Conservation (phyloP, 2,888 invertebrate species). For the Limenitis camilla region DNA sequence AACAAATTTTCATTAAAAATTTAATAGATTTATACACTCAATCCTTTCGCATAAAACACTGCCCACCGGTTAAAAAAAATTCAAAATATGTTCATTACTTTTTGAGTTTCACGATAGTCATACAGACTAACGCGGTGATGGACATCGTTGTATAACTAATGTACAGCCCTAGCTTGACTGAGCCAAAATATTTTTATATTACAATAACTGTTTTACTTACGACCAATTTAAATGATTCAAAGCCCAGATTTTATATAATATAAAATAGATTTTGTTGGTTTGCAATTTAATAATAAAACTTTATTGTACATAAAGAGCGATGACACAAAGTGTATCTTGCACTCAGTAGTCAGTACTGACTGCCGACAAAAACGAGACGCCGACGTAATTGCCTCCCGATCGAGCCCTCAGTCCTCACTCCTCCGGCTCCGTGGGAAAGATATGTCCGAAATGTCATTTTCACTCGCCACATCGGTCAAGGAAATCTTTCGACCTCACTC, state of each 20-base stretch:
- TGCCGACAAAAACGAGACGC: slow-evolving; percentile 49
- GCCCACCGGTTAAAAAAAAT: too few relatives aligned
- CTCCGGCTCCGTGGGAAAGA: slow-evolving; percentile 54
- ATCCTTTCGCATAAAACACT: too few relatives aligned
- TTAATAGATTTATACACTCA: too few relatives aligned
- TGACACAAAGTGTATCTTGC: slow-evolving; percentile 35
- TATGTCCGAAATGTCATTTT: slow-evolving; percentile 67
- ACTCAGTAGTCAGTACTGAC: slow-evolving; percentile 21
- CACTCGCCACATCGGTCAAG: slow-evolving; percentile 37
- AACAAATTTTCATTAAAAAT: too few relatives aligned
- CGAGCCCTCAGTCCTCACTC: slow-evolving; percentile 21
- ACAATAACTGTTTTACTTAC: too few relatives aligned
- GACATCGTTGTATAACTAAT: too few relatives aligned
- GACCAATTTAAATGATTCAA: background rate
- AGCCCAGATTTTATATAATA: background rate
- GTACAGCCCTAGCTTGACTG: too few relatives aligned
- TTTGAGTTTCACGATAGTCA: too few relatives aligned
- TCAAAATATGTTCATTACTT: too few relatives aligned
- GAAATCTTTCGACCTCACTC: slow-evolving; percentile 19
- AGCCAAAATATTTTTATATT: too few relatives aligned
- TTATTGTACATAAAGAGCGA: slow-evolving; percentile 18
- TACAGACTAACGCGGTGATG: too few relatives aligned
- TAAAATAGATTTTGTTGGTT: background rate
- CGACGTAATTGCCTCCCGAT: slow-evolving; percentile 50
- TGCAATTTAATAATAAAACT: slow-evolving; percentile 12